Base-by-base conservation (phyloP, 2,113 vertebrate species). In the Phyllostomus discolor region DNA sequence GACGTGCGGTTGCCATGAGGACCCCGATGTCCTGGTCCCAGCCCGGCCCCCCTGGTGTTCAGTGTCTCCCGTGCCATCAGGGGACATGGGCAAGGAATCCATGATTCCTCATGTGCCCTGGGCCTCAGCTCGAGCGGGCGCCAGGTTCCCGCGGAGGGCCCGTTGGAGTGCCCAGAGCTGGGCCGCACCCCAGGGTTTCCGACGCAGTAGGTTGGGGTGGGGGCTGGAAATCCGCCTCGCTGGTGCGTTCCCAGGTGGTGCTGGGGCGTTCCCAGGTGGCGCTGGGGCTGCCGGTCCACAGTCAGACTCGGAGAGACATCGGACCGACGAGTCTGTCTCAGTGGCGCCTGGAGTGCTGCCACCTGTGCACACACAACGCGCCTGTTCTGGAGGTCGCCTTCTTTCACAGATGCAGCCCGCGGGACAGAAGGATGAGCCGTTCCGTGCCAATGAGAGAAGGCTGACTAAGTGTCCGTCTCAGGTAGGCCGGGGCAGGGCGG, bases 331-430 rank as follows among this genome's bases (percentile, higher is more conserved):
- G 24, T 11, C 31, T 57, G 66, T 28, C 41, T 89, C 20, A 12
- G 33, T 6, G 10, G 43, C 50, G 2, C n/a, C 46, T 41, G 20
- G 78, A 73, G 8, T 38, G 59, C 16, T 57, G 75, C 46, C 14
- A 22, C 19, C 46, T 7, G 2, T 0, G 2, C 14, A 2, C 70
- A 64, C 14, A 2, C 70, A 64, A 16, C 46, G 26, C 67, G n/a
- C 24, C 59, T 22, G 0, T 48, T 35, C 69, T 95, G 48, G 75
- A 72, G 46, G 33, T 95, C 88, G 12, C 81, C 22, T 97, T 67
- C 24, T 86, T 87, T 97, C 97, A 54, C 76, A 99, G 99, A 84
- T 98, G 96, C 88, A 98, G 83, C 98, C 98, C 48, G 93, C 85
- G 57, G 98, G 98, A 41, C 81, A 91, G 85, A 99, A 98, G 59